Evolutionary conservation across 2,888 invertebrate species (phyloP).

Genomic region (Rhagonycha fulva): DNA sequence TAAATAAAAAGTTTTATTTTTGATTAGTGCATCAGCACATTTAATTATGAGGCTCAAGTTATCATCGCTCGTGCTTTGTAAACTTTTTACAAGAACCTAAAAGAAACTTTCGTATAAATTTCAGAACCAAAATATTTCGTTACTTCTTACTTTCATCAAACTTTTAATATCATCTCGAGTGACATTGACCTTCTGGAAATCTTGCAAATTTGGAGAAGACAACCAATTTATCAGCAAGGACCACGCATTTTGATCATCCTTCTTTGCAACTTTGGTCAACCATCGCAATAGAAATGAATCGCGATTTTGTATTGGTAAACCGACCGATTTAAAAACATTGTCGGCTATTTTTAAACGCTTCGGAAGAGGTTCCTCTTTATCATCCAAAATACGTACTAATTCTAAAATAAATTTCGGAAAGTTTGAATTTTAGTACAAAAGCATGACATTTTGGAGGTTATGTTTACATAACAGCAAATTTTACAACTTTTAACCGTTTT

Average conservation of each 20-base stretch:
- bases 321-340: conserved; percentile 42
- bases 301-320: conserved; percentile 38
- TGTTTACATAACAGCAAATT: not conserved
- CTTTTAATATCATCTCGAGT: conserved; percentile 37
- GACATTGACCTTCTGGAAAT: conserved; percentile 41
- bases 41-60: not conserved
- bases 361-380: conserved; percentile 40
- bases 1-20: conserved; percentile 41
- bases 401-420: conserved; percentile 38
- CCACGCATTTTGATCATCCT: conserved; percentile 34
- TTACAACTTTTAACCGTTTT: not conserved
- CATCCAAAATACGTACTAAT: conserved; percentile 39
- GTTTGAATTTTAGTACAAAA: not conserved
- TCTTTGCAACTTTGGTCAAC: conserved; percentile 34
- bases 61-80: not conserved
- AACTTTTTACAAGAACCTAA: conserved; percentile 1
- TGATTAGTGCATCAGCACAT: conserved; percentile 21
- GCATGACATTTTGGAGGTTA: not conserved
- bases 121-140: not conserved
- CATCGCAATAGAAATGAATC: conserved; percentile 43
- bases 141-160: conserved; percentile 30
- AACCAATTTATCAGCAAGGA: conserved; percentile 39
- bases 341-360: conserved; percentile 47
- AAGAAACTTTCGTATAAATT: not conserved
- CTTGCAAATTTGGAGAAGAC: conserved; percentile 39